Conservation (phyloP, 2,113 vertebrate species). For the Lagenorhynchus albirostris region DNA sequence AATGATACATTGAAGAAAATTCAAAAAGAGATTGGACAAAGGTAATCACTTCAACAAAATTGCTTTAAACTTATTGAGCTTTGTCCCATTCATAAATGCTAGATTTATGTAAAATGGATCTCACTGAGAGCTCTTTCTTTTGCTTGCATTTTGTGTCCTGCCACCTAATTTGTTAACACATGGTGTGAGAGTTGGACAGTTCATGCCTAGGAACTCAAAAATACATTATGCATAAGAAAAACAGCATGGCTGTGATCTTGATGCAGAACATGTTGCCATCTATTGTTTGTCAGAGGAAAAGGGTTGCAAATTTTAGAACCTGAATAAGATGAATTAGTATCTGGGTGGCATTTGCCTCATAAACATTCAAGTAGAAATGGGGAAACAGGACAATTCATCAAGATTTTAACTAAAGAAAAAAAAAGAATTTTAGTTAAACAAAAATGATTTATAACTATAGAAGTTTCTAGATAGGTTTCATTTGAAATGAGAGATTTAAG, state of each 20-base stretch:
- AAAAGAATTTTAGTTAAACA: neutral
- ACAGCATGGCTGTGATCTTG: slow-evolving; percentile 8
- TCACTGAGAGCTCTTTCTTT: neutral
- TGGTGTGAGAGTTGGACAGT: neutral
- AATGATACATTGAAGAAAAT: neutral
- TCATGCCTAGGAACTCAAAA: slow-evolving; percentile 55
- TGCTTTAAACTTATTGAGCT: neutral
- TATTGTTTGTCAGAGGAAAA: slow-evolving; percentile 46
- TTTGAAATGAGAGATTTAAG: slow-evolving; percentile 5
- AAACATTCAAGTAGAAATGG: neutral
- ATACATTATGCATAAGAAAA: slow-evolving; percentile 37
- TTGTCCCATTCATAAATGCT: neutral
- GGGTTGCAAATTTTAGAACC: neutral
- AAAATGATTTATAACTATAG: neutral
- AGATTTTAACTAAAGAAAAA: neutral
- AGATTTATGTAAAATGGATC: neutral
- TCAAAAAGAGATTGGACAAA: neutral
- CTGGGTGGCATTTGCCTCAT: neutral
- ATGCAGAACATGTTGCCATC: neutral
- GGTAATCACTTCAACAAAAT: neutral
- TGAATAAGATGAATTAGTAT: slow-evolving; percentile 41
- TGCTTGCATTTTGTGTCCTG: slow-evolving; percentile 19
- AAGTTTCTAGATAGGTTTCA: neutral
- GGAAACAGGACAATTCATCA: neutral
- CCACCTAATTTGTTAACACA: slow-evolving; percentile 21